Evolutionary conservation across 2,888 invertebrate genomes (phyloP).

Genomic region (Leuctra nigra): DNA sequence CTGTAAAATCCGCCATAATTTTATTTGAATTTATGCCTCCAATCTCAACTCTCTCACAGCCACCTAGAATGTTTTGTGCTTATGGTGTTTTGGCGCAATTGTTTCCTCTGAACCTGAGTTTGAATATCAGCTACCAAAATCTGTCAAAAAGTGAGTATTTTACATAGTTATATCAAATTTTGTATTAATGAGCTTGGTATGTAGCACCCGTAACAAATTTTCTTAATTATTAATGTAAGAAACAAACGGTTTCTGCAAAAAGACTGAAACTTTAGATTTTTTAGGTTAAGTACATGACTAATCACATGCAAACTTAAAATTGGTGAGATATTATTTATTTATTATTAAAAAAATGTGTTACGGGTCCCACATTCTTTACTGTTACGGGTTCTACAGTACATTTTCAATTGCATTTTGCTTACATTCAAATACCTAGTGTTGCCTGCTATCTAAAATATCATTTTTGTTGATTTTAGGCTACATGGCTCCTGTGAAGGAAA

Average conservation of each 20-base stretch:
- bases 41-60: neutral
- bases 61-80: too few species aligned
- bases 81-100: too few species aligned
- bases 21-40: too few species aligned
- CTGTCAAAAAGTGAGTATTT: neutral
- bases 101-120: too few species aligned
- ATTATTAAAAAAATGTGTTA: neutral
- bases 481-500: neutral
- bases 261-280: neutral
- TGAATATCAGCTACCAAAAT: too few species aligned
- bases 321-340: neutral
- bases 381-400: neutral
- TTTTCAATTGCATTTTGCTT: neutral
- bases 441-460: too few species aligned
- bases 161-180: neutral
- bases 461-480: neutral
- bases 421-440: neutral
- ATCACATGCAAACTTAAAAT: neutral
- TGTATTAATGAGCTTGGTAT: neutral
- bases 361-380: neutral
- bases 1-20: too few species aligned
- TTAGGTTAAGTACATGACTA: neutral
- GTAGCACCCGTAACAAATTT: neutral
- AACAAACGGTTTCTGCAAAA: neutral
- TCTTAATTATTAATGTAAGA: neutral